Evolutionary conservation across 2,113 vertebrate species (phyloP).

Genomic region (Petroica traversi): DNA sequence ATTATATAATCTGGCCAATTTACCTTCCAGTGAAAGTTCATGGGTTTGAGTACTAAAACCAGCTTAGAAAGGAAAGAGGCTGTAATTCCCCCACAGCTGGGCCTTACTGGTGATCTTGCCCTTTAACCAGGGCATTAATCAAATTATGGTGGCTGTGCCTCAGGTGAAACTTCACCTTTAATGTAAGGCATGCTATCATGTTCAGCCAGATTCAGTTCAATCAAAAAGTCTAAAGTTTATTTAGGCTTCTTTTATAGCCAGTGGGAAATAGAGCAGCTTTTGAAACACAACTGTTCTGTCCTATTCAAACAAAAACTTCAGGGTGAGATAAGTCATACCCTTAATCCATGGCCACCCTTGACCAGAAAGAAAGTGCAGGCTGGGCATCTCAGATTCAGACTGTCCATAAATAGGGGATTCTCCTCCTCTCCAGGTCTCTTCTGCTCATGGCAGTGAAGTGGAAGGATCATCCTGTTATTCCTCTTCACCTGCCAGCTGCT

Average conservation of each 20-base stretch:
- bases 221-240: neutral
- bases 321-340: neutral
- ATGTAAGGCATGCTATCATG: neutral
- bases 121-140: neutral
- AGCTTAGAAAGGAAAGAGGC: neutral
- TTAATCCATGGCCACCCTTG: neutral
- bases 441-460: neutral
- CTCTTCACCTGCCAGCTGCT: conserved; percentile 35
- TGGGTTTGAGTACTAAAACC: neutral
- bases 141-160: neutral
- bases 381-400: neutral
- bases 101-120: neutral
- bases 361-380: neutral
- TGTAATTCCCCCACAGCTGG: neutral
- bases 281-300: neutral
- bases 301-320: neutral
- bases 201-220: neutral
- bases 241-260: neutral
- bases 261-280: neutral
- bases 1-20: neutral
- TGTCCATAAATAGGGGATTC: neutral
- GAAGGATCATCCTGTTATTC: conserved; percentile 35
- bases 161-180: neutral
- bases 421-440: neutral
- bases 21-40: neutral